Evolutionary conservation across 1,140 invertebrate species (phyloP).

Genomic region (Lordiphosa stackelbergi): DNA sequence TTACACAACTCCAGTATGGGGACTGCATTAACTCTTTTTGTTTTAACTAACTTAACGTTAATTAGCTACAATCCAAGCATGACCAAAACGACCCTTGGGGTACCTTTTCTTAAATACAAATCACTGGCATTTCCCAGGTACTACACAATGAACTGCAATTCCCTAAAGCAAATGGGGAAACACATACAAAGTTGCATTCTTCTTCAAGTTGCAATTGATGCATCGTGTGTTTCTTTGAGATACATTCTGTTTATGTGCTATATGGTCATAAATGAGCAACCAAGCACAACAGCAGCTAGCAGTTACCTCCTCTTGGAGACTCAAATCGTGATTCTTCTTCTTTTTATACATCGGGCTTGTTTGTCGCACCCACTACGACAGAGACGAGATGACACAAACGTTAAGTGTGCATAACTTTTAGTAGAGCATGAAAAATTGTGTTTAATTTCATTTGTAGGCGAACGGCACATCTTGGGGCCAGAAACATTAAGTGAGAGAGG

Average conservation of each 20-base stretch:
- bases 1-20: too few species aligned
- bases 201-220: too few species aligned
- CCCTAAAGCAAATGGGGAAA: too few species aligned
- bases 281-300: slow-evolving; percentile 46
- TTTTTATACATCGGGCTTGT: slow-evolving; percentile 18
- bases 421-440: slow-evolving; percentile 55
- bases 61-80: too few species aligned
- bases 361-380: slow-evolving; percentile 23
- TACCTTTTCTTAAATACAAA: too few species aligned
- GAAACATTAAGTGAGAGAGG: too few species aligned
- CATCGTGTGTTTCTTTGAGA: slow-evolving; percentile 44
- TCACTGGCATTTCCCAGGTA: too few species aligned
- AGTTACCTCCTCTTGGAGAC: slow-evolving; percentile 22
- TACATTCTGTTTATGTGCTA: slow-evolving; percentile 41
- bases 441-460: slow-evolving; percentile 49
- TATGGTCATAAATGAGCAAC: slow-evolving; percentile 71
- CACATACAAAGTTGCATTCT: too few species aligned
- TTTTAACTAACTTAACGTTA: too few species aligned
- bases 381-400: slow-evolving; percentile 17
- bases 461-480: background rate
- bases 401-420: slow-evolving; percentile 59
- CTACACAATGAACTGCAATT: too few species aligned
- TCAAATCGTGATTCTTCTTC: slow-evolving; percentile 13
- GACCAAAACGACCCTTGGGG: too few species aligned
- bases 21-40: too few species aligned